Evolutionary conservation across 2,113 vertebrate genomes (phyloP).

Genomic region (Megaceryle maxima): DNA sequence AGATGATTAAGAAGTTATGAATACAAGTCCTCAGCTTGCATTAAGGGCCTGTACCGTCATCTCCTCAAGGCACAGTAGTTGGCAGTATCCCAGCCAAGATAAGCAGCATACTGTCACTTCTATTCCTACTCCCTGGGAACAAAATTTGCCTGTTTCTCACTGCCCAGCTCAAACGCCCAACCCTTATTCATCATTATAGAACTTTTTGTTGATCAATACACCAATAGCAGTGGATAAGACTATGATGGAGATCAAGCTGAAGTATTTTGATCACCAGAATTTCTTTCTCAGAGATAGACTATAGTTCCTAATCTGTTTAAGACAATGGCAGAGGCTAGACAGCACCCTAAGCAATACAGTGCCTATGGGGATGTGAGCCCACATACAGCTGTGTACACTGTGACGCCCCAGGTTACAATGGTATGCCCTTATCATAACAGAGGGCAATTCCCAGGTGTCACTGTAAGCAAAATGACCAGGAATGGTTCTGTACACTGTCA

Average conservation of each 20-base stretch:
- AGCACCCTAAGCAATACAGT: not conserved
- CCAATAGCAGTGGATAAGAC: not conserved
- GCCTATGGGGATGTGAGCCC: not conserved
- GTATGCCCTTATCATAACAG: accelerated
- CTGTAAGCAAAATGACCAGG: not conserved
- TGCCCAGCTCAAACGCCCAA: not conserved
- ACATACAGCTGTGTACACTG: not conserved
- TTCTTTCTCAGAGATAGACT: not conserved
- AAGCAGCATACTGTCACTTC: not conserved
- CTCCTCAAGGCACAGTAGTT: not conserved
- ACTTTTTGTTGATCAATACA: not conserved
- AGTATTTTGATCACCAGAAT: not conserved
- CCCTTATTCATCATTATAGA: not conserved
- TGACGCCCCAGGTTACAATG: not conserved
- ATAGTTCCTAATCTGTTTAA: not conserved
- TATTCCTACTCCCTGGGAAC: not conserved
- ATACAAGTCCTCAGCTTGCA: not conserved
- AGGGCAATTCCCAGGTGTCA: not conserved
- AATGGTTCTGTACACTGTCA: not conserved
- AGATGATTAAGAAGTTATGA: not conserved
- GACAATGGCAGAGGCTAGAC: not conserved
- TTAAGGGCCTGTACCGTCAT: not conserved
- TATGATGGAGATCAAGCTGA: not conserved
- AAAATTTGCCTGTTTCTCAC: not conserved
- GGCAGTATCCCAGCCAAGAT: not conserved